A percentile compares a stretch with the other conserved stretches of the same genome.
Conservation (phyloP, 2,888 invertebrate species). For the Agriopis aurantiaria region DNA sequence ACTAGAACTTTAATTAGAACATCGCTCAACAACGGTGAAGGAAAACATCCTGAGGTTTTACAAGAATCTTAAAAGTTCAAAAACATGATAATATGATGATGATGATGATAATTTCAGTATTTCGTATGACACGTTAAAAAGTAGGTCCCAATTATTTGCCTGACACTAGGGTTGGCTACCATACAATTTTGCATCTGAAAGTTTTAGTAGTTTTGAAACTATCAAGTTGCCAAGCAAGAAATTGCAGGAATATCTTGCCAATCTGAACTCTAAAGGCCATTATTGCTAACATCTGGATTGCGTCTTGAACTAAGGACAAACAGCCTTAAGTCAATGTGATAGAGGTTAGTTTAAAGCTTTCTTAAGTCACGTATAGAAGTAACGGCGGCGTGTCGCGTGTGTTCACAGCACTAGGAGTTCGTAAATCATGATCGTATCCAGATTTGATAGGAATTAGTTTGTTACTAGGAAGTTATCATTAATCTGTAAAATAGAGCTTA, state of each 20-base stretch:
- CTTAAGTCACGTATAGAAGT: conserved; percentile 16
- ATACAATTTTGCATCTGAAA: no score
- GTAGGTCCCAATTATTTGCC: no score
- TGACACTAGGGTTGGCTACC: no score
- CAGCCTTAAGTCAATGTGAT: conserved; percentile 15
- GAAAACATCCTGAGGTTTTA: no score
- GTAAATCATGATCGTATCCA: conserved; percentile 24
- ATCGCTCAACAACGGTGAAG: no score
- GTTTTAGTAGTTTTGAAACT: no score
- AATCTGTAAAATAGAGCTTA: neutral
- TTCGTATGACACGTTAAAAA: no score
- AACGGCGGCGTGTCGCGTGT: conserved; percentile 21
- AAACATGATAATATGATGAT: no score
- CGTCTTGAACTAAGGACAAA: conserved; percentile 19
- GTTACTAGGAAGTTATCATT: conserved; percentile 12
- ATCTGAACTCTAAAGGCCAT: neutral
- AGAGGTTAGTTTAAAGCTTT: conserved; percentile 18
- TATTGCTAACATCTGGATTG: conserved; percentile 34
- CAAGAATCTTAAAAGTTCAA: no score
- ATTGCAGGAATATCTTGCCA: conserved; percentile 1
- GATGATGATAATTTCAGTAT: no score
- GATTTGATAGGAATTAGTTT: conserved; percentile 19
- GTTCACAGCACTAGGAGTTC: conserved; percentile 16
- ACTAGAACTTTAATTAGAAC: no score
- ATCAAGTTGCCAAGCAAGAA: neutral